Evolutionary conservation across 2,113 vertebrate genomes (phyloP).

Genomic region (Oryzias melastigma): DNA sequence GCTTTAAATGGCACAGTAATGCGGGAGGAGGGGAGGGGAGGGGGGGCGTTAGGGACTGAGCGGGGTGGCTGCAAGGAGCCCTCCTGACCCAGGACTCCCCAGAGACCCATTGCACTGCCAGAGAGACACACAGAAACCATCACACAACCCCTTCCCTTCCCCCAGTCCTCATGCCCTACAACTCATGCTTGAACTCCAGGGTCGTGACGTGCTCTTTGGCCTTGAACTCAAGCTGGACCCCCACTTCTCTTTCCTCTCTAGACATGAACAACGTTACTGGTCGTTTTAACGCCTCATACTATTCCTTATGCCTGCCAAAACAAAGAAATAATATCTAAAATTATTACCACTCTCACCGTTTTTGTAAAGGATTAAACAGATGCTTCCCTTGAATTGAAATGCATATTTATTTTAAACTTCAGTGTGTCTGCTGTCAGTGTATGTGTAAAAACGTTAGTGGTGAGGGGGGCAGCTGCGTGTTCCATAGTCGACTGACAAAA

Average conservation of each 20-base stretch:
- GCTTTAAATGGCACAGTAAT: conserved; percentile 82
- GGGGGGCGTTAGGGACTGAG: not conserved
- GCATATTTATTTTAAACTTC: no score
- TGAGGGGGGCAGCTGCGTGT: conserved; percentile 56
- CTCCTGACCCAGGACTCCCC: conserved; percentile 73
- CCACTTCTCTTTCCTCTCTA: conserved; percentile 9
- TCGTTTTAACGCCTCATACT: not conserved
- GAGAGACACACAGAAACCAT: conserved; percentile 58
- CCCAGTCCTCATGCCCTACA: conserved; percentile 28
- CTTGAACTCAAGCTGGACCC: conserved; percentile 65
- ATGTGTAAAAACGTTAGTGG: conserved; percentile 55
- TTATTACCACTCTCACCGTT: not conserved
- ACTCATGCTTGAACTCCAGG: conserved; percentile 53
- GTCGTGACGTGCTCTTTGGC: conserved; percentile 46
- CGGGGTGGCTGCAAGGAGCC: conserved; percentile 43
- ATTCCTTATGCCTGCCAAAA: not conserved
- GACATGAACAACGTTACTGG: conserved; percentile 5
- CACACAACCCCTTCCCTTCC: conserved; percentile 35
- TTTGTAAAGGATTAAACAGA: no score
- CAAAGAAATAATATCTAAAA: not conserved
- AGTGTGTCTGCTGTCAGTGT: no score
- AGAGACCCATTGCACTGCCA: conserved; percentile 73
- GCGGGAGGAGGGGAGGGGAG: conserved; percentile 30
- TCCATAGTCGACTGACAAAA: conserved; percentile 68
- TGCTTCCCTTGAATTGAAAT: no score